These are phyloP conservation scores for Sanderia malayensis DNA, from an alignment of 30 jellyfish, hydroid and myxozoan genomes.

Conservation along the genomic window DNA sequence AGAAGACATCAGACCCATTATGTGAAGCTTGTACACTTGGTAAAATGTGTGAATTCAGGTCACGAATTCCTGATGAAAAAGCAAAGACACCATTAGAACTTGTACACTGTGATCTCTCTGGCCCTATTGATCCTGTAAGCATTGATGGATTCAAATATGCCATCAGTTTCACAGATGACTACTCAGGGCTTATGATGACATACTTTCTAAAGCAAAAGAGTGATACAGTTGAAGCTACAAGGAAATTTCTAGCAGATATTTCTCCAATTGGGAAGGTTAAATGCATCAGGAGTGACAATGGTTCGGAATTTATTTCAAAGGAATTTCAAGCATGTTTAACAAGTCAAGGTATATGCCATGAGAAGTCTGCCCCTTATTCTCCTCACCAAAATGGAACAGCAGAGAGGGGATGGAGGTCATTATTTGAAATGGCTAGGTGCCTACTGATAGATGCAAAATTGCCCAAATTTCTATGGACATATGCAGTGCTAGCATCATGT, in stretches of 20 bases:
- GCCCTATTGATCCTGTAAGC: constrained; percentile 38
- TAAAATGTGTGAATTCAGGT: neutral
- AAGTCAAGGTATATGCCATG: constrained; percentile 37
- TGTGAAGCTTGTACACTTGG: constrained; percentile 27
- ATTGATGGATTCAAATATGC: constrained; percentile 40
- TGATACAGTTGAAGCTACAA: constrained; percentile 27
- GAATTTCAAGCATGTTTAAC: constrained; percentile 13
- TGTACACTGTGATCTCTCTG: constrained; percentile 31
- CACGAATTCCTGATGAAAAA: constrained; percentile 10
- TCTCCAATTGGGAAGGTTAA: constrained; percentile 34
- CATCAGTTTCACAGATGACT: constrained; percentile 21
- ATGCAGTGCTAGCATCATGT: constrained; percentile 52
- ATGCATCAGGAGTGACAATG: constrained; percentile 23
- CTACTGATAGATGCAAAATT: constrained; percentile 29
- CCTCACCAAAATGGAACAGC: constrained; percentile 77
- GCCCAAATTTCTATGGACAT: constrained; percentile 62
- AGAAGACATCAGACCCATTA: neutral
- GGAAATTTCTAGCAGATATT: constrained; percentile 30
- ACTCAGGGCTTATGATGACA: neutral
- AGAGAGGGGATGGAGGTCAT: constrained; percentile 60
- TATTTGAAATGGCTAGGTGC: constrained; percentile 62
- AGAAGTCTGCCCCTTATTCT: constrained; percentile 40
- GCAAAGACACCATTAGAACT: constrained; percentile 40
- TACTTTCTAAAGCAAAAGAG: constrained; percentile 6
- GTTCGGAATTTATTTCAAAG: constrained; percentile 34